Conservation (phyloP, 2,797 vertebrate species). For the Sternotherus odoratus region DNA sequence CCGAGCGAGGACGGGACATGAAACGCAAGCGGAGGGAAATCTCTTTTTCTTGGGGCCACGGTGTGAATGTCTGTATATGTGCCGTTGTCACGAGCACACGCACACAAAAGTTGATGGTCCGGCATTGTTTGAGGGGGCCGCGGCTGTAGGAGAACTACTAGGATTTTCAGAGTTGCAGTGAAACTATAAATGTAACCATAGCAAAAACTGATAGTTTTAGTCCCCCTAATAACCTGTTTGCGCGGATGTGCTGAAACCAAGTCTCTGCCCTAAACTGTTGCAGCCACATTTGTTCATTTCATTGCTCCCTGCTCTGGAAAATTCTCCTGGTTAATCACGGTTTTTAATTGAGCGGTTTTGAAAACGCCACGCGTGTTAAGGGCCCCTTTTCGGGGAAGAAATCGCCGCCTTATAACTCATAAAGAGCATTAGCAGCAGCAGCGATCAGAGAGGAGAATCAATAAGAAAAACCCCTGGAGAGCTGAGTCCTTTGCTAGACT, state of each 20-base stretch:
- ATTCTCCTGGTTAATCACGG: too few relatives aligned
- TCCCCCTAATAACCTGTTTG: not conserved
- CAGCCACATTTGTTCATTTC: not conserved
- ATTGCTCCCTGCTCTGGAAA: not conserved
- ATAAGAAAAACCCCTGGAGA: not conserved
- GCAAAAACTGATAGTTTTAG: not conserved
- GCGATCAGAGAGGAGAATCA: not conserved
- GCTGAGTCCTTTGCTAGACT: not conserved
- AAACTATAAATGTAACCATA: not conserved
- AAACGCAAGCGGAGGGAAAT: not conserved
- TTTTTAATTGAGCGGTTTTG: not conserved
- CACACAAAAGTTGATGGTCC: not conserved
- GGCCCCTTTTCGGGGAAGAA: not conserved
- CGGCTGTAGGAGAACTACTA: not conserved
- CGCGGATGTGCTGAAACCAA: not conserved
- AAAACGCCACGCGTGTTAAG: not conserved
- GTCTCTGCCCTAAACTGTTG: not conserved
- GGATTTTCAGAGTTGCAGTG: not conserved
- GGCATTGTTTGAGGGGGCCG: not conserved
- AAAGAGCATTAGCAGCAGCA: constrained; percentile 10
- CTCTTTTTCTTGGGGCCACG: not conserved
- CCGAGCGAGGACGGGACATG: not conserved
- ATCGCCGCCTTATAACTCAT: not conserved
- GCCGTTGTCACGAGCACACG: not conserved
- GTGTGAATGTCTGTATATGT: not conserved